Evolutionary conservation across 2,113 vertebrate species (phyloP), one percentile per base, ranked within the genome.

Genomic region (Dromaius novaehollandiae): DNA sequence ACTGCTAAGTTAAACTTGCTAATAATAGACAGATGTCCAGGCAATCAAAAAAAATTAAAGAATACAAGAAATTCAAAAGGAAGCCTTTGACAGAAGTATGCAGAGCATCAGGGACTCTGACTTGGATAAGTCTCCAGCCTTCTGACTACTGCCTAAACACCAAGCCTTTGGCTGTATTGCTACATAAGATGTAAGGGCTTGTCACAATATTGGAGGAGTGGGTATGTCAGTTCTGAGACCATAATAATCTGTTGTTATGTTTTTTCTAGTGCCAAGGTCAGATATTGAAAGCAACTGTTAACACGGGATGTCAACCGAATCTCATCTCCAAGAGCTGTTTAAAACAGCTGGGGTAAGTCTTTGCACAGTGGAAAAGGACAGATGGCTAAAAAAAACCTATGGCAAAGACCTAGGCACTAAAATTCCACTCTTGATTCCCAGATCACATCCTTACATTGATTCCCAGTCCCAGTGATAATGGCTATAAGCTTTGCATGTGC

Each of bases 261-360:
- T 69, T 92, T 77, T 92, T 56, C 86, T 97, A 99, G 99, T 99
- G 98, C 95, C 98, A 90, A 91, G 99, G 98, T 90, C 97, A 98
- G 88, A 97, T 98, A 56, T 96, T 99, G 87, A 98, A 97, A 96
- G 98, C 98, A 0, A 98, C 98, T 15, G 98, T 99, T 97, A 98
- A 99, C 98, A 99, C 99, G 7, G 98, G 99, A 73, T 98, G 97
- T 86, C 98, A 98, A 77, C 97, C 98, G 81, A 99, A 99, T 96
- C 98, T 98, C 97, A 98, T 99, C 97, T 99, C 99, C 63, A 92
- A 93, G 71, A 98, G 97, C 89, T 99, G 99, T 97, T 98, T 99
- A 97, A 98, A 98, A 93, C 98, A 98, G 89, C 98, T 99, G 83
- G 98, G 99, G 99, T 99, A 98, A 99, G 98, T 40, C 13, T 36